Percentiles rank a stretch among this genome's conserved stretches.
Evolutionary conservation across 1,140 invertebrate genomes (phyloP).

Genomic region (Pantala flavescens): DNA sequence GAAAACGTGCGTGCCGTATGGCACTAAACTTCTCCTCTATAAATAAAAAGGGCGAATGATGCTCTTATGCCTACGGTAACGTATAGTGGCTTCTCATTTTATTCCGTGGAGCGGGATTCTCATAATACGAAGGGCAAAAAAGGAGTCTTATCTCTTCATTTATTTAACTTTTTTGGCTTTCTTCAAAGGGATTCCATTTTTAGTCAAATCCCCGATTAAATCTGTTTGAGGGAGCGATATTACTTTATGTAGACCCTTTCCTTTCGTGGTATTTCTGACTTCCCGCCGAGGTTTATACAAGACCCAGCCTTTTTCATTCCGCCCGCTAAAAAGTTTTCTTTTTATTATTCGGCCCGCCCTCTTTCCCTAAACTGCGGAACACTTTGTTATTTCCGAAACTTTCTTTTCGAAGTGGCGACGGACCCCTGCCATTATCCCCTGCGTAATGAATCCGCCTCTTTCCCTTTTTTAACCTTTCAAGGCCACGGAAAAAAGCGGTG

Average conservation of each 20-base stretch:
- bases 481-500: neutral
- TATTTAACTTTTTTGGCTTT: neutral
- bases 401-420: neutral
- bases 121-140: neutral
- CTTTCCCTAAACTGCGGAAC: neutral
- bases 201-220: neutral
- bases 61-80: neutral
- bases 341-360: neutral
- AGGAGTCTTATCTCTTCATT: neutral
- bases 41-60: slow-evolving; percentile 7
- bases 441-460: neutral
- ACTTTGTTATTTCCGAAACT: too few relatives aligned
- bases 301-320: too few relatives aligned
- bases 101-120: neutral
- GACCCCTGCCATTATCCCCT: neutral
- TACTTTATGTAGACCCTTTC: too few relatives aligned
- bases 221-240: neutral
- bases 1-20: neutral
- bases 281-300: too few relatives aligned
- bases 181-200: slow-evolving; percentile 2
- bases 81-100: neutral
- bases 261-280: too few relatives aligned
- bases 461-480: slow-evolving; percentile 1
- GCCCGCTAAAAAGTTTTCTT: neutral
- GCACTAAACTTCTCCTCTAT: slow-evolving; percentile 6